Conservation (phyloP, 2,888 invertebrate species). For the Pandemis corylana region DNA sequence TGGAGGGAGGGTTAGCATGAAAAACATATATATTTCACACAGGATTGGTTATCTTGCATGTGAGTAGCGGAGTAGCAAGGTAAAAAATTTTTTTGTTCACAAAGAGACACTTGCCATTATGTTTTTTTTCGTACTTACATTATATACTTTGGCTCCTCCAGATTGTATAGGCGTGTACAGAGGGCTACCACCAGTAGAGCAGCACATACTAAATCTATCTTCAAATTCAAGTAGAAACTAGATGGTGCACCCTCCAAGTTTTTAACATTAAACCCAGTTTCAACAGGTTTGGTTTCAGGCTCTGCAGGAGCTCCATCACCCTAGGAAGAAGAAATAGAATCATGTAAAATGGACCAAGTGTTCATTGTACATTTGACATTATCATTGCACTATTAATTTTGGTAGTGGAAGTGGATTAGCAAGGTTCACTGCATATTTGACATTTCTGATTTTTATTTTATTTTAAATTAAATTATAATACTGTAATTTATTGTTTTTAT, state of each 20-base stretch:
- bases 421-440: too few relatives aligned
- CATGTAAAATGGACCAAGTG: neutral
- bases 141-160: slow-evolving; percentile 93
- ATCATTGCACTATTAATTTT: too few relatives aligned
- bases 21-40: too few relatives aligned
- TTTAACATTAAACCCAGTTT: slow-evolving; percentile 30
- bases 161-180: slow-evolving; percentile 91
- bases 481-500: neutral
- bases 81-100: too few relatives aligned
- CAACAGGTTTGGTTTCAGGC: slow-evolving; percentile 46
- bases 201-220: slow-evolving; percentile 91
- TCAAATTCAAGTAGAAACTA: slow-evolving; percentile 80
- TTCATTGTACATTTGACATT: neutral
- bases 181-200: slow-evolving; percentile 89
- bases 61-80: too few relatives aligned
- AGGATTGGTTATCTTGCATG: too few relatives aligned
- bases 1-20: too few relatives aligned
- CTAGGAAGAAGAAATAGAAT: slow-evolving; percentile 46
- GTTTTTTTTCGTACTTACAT: slow-evolving; percentile 89
- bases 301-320: slow-evolving; percentile 59
- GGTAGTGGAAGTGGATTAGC: too few relatives aligned
- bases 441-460: too few relatives aligned
- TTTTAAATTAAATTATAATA: too few relatives aligned
- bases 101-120: neutral
- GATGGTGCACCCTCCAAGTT: slow-evolving; percentile 47